These are phyloP conservation scores for Scaptomyza parva DNA, from an alignment of 2,888 invertebrate genomes.

Conservation along the genomic window DNA sequence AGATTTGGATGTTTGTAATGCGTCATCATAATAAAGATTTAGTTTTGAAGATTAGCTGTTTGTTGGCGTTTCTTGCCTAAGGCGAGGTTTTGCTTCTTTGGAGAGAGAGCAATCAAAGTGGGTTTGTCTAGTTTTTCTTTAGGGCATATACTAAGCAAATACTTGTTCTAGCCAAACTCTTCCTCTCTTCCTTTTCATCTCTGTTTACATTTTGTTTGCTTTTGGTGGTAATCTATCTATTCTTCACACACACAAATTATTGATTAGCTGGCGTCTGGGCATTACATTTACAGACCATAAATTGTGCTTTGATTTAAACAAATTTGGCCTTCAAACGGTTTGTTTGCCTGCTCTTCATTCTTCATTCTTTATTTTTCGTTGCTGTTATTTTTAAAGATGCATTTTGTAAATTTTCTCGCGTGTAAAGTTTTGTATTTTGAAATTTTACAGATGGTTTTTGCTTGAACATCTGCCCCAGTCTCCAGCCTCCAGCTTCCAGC, in stretches of 20 bases:
- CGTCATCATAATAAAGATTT: conserved; percentile 40
- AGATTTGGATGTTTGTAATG: conserved; percentile 13
- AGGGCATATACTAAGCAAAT: not conserved
- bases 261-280: conserved; percentile 27
- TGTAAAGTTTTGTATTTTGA: conserved; percentile 34
- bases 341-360: conserved; percentile 1
- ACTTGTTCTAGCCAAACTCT: not conserved
- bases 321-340: conserved; percentile 23
- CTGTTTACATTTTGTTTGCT: conserved; percentile 8
- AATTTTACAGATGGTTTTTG: conserved; percentile 58
- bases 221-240: conserved; percentile 18
- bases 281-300: conserved; percentile 29
- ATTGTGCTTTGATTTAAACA: conserved; percentile 27
- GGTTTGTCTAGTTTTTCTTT: not conserved
- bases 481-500: not conserved
- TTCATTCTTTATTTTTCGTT: too few species aligned
- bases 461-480: conserved; percentile 2
- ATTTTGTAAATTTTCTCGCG: conserved; percentile 10
- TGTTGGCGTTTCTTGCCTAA: conserved; percentile 8
- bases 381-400: conserved; percentile 18
- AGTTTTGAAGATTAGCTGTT: conserved; percentile 23
- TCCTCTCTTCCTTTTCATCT: not conserved
- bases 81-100: conserved; percentile 5
- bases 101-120: not conserved
- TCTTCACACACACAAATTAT: conserved; percentile 17